Evolutionary conservation across 2,888 invertebrate species (phyloP).

Genomic region (Crepidodera aurea): DNA sequence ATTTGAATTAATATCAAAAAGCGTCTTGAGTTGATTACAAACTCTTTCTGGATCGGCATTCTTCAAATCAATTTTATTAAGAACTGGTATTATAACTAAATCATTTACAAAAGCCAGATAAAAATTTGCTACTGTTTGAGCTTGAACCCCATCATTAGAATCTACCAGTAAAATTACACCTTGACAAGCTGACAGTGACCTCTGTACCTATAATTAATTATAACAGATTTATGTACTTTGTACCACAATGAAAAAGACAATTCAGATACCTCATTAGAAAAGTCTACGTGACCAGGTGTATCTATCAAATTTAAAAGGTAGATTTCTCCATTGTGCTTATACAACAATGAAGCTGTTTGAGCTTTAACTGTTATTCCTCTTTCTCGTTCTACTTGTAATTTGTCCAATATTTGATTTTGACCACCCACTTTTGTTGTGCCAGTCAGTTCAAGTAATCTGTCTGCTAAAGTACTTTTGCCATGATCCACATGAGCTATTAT

Average conservation of each 20-base stretch:
- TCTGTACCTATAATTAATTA: constrained; percentile 68
- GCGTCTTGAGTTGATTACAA: constrained; percentile 75
- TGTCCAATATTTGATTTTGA: constrained; percentile 78
- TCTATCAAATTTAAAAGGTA: constrained; percentile 95
- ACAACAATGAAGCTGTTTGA: constrained; percentile 89
- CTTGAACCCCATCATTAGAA: constrained; percentile 95
- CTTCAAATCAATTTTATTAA: constrained; percentile 97
- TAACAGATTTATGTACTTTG: too few species aligned
- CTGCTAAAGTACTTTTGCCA: constrained; percentile 97
- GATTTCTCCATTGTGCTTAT: constrained; percentile 71
- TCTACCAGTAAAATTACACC: constrained; percentile 95
- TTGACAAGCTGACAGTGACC: constrained; percentile 92
- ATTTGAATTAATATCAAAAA: constrained; percentile 82
- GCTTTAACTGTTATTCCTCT: constrained; percentile 99
- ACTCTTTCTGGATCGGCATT: constrained; percentile 88
- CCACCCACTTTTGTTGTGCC: constrained; percentile 79
- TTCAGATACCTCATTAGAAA: constrained; percentile 85
- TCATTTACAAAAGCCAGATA: constrained; percentile 86
- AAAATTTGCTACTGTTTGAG: constrained; percentile 98
- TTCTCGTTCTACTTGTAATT: constrained; percentile 89
- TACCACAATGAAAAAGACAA: too few species aligned
- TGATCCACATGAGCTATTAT: constrained; percentile 99
- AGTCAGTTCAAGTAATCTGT: constrained; percentile 91
- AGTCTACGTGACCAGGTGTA: constrained; percentile 98
- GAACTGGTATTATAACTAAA: constrained; percentile 85